A percentile compares a stretch with the other conserved stretches of the same genome.
These are phyloP conservation scores for Vipera ursinii DNA, from an alignment of 2,797 vertebrate genomes.

Conservation along the genomic window DNA sequence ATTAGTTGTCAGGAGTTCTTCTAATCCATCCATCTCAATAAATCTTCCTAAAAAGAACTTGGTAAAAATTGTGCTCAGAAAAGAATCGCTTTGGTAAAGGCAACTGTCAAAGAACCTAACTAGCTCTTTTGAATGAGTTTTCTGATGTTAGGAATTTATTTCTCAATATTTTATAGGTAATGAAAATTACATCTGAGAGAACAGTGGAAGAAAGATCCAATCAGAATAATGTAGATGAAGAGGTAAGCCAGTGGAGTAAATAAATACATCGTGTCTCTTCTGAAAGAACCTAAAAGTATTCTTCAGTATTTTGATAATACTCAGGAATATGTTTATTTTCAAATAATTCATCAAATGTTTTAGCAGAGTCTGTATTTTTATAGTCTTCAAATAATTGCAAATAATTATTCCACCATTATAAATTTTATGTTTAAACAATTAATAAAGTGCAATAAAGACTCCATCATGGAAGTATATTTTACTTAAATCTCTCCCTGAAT, in stretches of 20 bases:
- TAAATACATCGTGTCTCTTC: neutral
- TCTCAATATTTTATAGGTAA: conserved; percentile 76
- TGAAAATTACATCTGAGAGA: conserved; percentile 84
- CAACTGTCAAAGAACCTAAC: neutral
- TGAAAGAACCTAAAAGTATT: neutral
- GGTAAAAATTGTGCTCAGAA: neutral
- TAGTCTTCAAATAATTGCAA: neutral
- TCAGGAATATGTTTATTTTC: neutral
- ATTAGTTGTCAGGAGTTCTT: neutral
- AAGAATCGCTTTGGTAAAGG: neutral
- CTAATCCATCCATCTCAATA: neutral
- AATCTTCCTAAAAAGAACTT: neutral
- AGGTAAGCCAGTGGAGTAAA: conserved; percentile 66
- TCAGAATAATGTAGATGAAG: conserved; percentile 91
- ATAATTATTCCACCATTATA: neutral
- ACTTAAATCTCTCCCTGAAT: neutral
- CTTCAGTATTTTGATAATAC: neutral
- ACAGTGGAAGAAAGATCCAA: conserved; percentile 86
- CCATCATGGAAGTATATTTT: fast-evolving
- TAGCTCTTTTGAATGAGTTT: neutral
- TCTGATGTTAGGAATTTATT: conserved; percentile 33
- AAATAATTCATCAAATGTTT: neutral
- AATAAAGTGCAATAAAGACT: neutral
- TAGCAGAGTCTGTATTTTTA: neutral
- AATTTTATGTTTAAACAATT: neutral